Evolutionary conservation across 1,140 invertebrate genomes (phyloP), one percentile per base, ranked within the genome.

Genomic region (Ceratosolen solmsi): DNA sequence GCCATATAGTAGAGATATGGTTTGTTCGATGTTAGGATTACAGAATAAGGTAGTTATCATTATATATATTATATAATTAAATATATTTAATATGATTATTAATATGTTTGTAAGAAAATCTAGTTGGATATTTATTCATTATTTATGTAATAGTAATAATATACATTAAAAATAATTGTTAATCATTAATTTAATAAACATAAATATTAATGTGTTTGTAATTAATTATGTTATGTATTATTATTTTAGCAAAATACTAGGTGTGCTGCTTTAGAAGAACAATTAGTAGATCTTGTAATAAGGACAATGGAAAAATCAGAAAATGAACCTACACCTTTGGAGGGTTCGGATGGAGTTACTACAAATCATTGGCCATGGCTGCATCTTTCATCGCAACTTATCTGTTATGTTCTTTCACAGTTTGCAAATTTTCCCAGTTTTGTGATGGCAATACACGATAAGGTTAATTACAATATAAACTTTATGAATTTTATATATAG

Each of bases 1-100:
- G 89, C 97, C 97, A 0, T 99, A 99, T 90, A 98, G 97, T 1
- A 94, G 97, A 83, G 98, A 99, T 86, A 98, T 99, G 96, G 97
- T 99, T 77, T 98, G 96, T 83, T 96, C 95, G 0, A 98, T 99
- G 96, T 92, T 99, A 27, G 96, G 97, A 60, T 91, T 99, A 15
- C 97, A 98, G 87, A 98, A 98, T 91, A 96, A 96, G 91, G 94
- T 95, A 83, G 0, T 1, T n/a, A n/a, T n/a, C n/a, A n/a, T n/a
- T n/a, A n/a, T n/a, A n/a, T n/a, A n/a, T n/a, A n/a, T n/a, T n/a
- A n/a, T n/a, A n/a, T n/a, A n/a, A n/a, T n/a, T n/a, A n/a, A n/a
- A n/a, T n/a, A n/a, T n/a, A n/a, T n/a, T n/a, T n/a, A n/a, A n/a
- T n/a, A n/a, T n/a, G n/a, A n/a, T n/a, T n/a, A n/a, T n/a, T n/a